Base-by-base conservation (phyloP, 2,113 vertebrate species). In the Gadus macrocephalus region DNA sequence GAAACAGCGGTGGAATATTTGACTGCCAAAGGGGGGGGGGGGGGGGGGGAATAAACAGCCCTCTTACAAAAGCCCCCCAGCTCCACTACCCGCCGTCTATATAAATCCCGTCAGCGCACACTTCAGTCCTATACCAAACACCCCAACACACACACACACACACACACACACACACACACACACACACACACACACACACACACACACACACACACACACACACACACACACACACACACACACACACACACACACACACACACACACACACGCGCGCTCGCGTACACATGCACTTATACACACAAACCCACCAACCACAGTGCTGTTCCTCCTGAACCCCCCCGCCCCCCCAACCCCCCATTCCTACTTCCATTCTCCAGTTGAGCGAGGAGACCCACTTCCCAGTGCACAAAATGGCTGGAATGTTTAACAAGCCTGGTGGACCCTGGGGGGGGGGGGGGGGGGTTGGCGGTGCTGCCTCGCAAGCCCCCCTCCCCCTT, bases 331-430 rank as follows among this genome's bases (percentile, higher is more conserved):
- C 5, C 72, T 67, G 80, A 77, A 81, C 62, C 69, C 64, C 67
- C 66, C n/a, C 20, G 62, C 67, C 66, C n/a, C 27, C 67, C 53
- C 12, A 70, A 80, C 82, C 78, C 77, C 77, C 79, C 73, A 67
- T 76, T 76, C 68, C 72, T 81, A 72, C 84, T 71, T n/a, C 55
- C 55, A 58, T 58, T 77, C 80, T 79, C 80, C 80, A 85, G 73
- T 87, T 87, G 80, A 87, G 80, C 59, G 64, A 75, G 81, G 81
- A 89, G 83, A 86, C 88, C 87, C 80, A 79, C 85, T 90, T 85
- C 77, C 72, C 84, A 87, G 82, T 70, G 77, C 86, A 88, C 87
- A 91, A 90, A 91, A 91, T 89, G 89, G 89, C 88, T 88, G 88
- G 84, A 91, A 87, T 85, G 82, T 87, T 89, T 85, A 89, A 88